A percentile compares a stretch with the other conserved stretches of the same genome.
Evolutionary conservation across 2,113 vertebrate genomes (phyloP).

Genomic region (Ramphastos sulfuratus): DNA sequence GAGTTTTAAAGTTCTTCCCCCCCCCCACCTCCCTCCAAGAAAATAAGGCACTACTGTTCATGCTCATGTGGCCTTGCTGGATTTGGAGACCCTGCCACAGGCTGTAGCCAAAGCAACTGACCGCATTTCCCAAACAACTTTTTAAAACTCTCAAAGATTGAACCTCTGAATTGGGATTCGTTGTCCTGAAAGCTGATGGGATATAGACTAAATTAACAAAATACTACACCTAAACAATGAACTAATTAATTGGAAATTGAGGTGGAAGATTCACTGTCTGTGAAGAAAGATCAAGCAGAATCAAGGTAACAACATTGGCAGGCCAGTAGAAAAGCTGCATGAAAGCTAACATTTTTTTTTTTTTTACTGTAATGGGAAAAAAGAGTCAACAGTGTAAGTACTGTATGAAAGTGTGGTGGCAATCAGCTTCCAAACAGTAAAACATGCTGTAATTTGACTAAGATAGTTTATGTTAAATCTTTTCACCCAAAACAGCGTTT

Average conservation of each 20-base stretch:
- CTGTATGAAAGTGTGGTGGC: neutral
- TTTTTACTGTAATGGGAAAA: neutral
- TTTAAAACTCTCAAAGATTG: neutral
- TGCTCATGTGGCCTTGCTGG: accelerated
- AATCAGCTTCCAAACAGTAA: neutral
- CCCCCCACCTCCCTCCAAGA: neutral
- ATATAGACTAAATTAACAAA: neutral
- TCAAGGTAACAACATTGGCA: neutral
- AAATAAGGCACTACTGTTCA: neutral
- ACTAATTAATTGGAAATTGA: neutral
- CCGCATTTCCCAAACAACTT: neutral
- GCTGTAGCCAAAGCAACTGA: neutral
- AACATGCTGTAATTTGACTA: neutral
- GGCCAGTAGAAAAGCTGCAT: neutral
- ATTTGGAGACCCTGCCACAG: neutral
- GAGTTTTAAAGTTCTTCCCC: neutral
- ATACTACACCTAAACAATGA: neutral
- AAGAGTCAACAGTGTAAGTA: neutral
- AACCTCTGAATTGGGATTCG: neutral
- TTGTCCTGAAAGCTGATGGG: neutral
- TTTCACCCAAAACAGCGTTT: neutral
- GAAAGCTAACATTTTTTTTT: neutral
- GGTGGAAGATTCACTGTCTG: neutral
- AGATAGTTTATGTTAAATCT: neutral
- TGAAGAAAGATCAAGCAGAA: neutral